These are phyloP conservation scores for Drosophila phalerata DNA, from an alignment of 2,888 invertebrate genomes.

Conservation along the genomic window DNA sequence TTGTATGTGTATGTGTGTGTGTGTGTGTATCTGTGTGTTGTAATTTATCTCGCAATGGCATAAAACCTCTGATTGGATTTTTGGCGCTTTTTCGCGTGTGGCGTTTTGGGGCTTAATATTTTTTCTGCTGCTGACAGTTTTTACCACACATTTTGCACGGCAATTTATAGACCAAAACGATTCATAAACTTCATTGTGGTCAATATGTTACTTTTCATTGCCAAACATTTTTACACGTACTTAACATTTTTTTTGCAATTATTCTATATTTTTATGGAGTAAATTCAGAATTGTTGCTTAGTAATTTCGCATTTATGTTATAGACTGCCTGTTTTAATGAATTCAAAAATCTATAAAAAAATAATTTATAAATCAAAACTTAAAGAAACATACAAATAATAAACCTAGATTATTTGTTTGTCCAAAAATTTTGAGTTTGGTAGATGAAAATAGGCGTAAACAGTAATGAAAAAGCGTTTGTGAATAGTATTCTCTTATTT, in stretches of 20 bases:
- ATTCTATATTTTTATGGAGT: neutral
- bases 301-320: no score
- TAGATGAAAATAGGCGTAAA: no score
- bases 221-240: neutral
- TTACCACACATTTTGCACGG: conserved; percentile 29
- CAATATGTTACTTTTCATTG: neutral
- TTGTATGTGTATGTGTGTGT: conserved; percentile 1
- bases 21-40: conserved; percentile 24
- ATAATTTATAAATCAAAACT: no score
- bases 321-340: no score
- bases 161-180: conserved; percentile 8
- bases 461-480: no score
- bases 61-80: conserved; percentile 68
- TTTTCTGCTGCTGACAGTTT: conserved; percentile 55
- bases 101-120: conserved; percentile 21
- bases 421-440: no score
- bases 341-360: no score
- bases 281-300: no score
- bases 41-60: conserved; percentile 66
- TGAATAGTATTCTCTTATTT: no score
- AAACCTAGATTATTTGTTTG: no score
- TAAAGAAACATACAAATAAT: no score
- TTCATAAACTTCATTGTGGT: conserved; percentile 12
- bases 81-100: conserved; percentile 43
- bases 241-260: neutral